These are phyloP conservation scores for Amblyraja radiata DNA, from an alignment of 2,797 vertebrate species.

Conservation along the genomic window DNA sequence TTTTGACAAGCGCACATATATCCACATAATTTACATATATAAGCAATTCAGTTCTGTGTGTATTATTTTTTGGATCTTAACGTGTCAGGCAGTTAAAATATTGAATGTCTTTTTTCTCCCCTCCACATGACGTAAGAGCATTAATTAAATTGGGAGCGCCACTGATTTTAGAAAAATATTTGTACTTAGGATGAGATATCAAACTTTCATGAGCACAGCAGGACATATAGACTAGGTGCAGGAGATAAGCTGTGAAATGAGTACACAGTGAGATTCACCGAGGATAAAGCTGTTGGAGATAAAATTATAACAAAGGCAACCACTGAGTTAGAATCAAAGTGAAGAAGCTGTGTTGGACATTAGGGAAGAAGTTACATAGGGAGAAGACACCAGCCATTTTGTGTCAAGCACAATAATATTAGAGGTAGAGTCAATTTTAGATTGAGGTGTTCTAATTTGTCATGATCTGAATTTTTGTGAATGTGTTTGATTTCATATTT, in stretches of 20 bases:
- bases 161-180: not conserved
- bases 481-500: not conserved
- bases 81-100: no score
- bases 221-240: not conserved
- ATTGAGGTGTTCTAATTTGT: not conserved
- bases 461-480: not conserved
- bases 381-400: not conserved
- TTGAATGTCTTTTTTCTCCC: not conserved
- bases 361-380: not conserved
- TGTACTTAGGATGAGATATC: not conserved
- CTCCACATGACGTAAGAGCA: not conserved
- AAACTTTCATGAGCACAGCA: not conserved
- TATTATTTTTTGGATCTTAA: no score
- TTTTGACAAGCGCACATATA: no score
- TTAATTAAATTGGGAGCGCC: not conserved
- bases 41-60: no score
- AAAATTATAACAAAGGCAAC: not conserved
- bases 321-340: not conserved
- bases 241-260: not conserved
- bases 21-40: no score
- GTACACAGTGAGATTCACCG: not conserved
- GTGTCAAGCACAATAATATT: not conserved
- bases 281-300: not conserved
- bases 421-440: not conserved
- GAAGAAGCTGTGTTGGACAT: not conserved